These are phyloP conservation scores for Tapirus indicus DNA, from an alignment of 2,797 vertebrate genomes.

Conservation along the genomic window DNA sequence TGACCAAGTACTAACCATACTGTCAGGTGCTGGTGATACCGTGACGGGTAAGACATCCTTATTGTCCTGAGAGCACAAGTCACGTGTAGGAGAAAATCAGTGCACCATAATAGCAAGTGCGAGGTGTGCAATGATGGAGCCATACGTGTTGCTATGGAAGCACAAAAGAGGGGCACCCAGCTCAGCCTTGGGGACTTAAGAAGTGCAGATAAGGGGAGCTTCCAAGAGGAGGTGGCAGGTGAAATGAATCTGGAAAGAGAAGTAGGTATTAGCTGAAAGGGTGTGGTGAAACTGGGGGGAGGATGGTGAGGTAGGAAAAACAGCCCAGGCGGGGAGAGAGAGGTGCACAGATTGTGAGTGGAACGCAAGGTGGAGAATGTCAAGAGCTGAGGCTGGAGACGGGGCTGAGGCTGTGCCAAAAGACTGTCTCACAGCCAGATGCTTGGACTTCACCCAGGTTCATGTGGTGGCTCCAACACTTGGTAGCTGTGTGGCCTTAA, in stretches of 20 bases:
- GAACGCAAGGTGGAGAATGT: neutral
- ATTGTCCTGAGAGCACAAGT: neutral
- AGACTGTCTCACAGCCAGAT: neutral
- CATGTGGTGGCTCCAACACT: neutral
- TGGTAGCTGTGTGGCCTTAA: neutral
- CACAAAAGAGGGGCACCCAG: neutral
- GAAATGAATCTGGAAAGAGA: neutral
- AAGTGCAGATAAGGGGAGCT: neutral
- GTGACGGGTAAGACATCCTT: rapidly evolving
- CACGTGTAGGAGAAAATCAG: neutral
- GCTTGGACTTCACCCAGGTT: neutral
- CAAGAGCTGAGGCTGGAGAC: no score
- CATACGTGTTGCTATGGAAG: neutral
- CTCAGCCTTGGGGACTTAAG: neutral
- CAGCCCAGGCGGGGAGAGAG: neutral
- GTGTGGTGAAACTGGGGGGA: no score
- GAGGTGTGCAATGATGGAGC: neutral
- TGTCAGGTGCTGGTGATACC: neutral
- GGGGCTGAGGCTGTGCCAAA: neutral
- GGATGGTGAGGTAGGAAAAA: neutral
- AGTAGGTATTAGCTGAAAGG: neutral
- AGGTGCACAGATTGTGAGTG: neutral
- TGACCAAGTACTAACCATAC: neutral
- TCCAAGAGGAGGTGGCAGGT: neutral
- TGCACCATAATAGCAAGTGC: rapidly evolving